Evolutionary conservation across 2,113 vertebrate species (phyloP), one percentile per base, ranked within the genome.

Genomic region (Muntiacus reevesi): DNA sequence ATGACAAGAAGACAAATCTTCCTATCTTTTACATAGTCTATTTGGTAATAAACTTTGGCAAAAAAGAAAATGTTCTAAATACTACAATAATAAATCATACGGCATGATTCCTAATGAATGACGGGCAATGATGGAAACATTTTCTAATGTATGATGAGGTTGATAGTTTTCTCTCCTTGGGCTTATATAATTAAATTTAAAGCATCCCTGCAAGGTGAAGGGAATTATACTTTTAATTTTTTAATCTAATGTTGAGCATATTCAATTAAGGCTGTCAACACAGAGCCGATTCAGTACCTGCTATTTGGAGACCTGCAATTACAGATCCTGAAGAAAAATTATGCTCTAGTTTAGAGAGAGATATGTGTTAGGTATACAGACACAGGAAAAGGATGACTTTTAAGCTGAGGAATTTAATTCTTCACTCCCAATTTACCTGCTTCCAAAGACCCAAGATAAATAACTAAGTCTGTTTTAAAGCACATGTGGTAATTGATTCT

Each of bases 391-490:
- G 82, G 76, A 59, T 96, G 95, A 98, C 27, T 87, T 47, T 59
- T 59, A 81, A 54, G 6, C 28, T 88, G 36, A 94, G 30, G 19
- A 84, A 88, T 7, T 13, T 97, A 87, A 90, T 50, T 15, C 14
- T 93, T 98, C 59, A 40, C 36, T 94, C 25, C 97, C 78, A 97
- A 94, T 97, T 89, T 67, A 16, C 9, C 45, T 88, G 19, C 50
- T 97, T 97, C 64, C 96, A 97, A 97, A 96, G 57, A 91, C 25
- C 11, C 94, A 95, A 76, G 3, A 95, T 87, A 97, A 97, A 82
- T 52, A 92, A 78, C n/a, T 90, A 98, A 97, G 27, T n/a, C 1
- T 90, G 54, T 95, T 98, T 97, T 98, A 98, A 97, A 89, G 47
- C 82, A 83, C 27, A n/a, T 33, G 94, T 95, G 64, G 2, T 91